Evolutionary conservation across 2,797 vertebrate species (phyloP).

Genomic region (Sebastes minor): DNA sequence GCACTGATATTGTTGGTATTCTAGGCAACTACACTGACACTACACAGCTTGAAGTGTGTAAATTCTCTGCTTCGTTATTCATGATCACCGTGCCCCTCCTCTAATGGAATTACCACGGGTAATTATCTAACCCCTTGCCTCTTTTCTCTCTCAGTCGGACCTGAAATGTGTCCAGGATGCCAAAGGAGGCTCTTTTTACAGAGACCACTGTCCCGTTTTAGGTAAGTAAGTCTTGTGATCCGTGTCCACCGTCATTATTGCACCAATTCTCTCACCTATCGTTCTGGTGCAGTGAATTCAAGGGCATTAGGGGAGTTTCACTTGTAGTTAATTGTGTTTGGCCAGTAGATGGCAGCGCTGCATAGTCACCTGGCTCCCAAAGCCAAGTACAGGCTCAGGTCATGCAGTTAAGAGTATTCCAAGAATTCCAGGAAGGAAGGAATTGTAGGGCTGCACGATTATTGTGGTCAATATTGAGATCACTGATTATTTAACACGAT

Average conservation of each 20-base stretch:
- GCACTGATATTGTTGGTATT: conserved; percentile 43
- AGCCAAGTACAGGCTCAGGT: conserved; percentile 13
- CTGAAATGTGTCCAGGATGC: conserved; percentile 99
- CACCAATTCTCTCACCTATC: conserved; percentile 73
- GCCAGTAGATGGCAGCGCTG: conserved; percentile 82
- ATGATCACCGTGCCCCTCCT: conserved; percentile 15
- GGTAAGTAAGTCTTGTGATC: conserved; percentile 85
- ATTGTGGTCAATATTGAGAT: too few species aligned
- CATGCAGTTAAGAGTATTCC: conserved; percentile 44
- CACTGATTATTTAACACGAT: too few species aligned
- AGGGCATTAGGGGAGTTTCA: conserved; percentile 71
- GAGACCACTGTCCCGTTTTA: conserved; percentile 98
- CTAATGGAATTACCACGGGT: conserved; percentile 48
- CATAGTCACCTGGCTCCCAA: conserved; percentile 41
- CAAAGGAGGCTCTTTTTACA: conserved; percentile 99
- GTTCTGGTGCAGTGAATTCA: conserved; percentile 80
- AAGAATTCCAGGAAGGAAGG: conserved; percentile 30
- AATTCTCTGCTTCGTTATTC: conserved; percentile 48
- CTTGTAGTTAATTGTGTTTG: conserved; percentile 29
- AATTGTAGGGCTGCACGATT: too few species aligned
- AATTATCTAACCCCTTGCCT: conserved; percentile 31
- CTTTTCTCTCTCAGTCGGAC: conserved; percentile 87
- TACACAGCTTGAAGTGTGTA: conserved; percentile 29
- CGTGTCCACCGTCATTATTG: conserved; percentile 64
- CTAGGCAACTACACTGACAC: conserved; percentile 4